phyloP scores from a whole-genome alignment of 1,140 invertebrate genomes.

The Drosophila pandora region DNA sequence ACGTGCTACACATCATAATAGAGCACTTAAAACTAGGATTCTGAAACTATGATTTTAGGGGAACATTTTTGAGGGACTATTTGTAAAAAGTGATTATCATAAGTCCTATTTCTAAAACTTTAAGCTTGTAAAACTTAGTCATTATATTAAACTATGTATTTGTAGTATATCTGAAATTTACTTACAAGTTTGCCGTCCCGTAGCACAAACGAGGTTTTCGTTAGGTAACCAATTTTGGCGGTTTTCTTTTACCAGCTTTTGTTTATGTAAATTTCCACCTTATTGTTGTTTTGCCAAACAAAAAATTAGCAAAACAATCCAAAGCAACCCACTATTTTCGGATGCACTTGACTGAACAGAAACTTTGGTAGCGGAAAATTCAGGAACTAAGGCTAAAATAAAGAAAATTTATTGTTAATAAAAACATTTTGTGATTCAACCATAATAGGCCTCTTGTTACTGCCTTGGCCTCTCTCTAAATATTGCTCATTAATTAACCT shows the following conservation, averaged over 20 bases:
- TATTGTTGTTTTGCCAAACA: slow-evolving; percentile 31
- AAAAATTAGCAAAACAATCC: slow-evolving; percentile 18
- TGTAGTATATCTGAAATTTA: slow-evolving; percentile 3
- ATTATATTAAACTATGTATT: neutral
- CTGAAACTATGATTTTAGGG: neutral
- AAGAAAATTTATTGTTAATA: slow-evolving; percentile 12
- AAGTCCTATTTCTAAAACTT: neutral
- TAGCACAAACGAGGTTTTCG: slow-evolving; percentile 82
- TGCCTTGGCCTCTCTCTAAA: neutral
- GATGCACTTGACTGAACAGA: slow-evolving; percentile 56
- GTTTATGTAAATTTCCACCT: slow-evolving; percentile 34
- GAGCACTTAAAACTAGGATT: slow-evolving; percentile 3
- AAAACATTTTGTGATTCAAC: neutral
- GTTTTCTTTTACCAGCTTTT: slow-evolving; percentile 47
- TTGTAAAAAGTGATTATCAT: neutral
- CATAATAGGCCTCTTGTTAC: neutral
- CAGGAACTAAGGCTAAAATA: slow-evolving; percentile 5
- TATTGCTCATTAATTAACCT: neutral
- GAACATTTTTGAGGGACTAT: neutral
- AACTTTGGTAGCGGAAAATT: slow-evolving; percentile 2
- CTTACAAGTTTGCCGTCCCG: slow-evolving; percentile 74
- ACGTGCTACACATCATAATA: slow-evolving; percentile 47
- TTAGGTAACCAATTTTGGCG: slow-evolving; percentile 83
- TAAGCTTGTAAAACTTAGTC: neutral
- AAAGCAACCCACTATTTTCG: slow-evolving; percentile 12